Conservation (phyloP, 2,797 vertebrate species). For the Sorex maritimensis region DNA sequence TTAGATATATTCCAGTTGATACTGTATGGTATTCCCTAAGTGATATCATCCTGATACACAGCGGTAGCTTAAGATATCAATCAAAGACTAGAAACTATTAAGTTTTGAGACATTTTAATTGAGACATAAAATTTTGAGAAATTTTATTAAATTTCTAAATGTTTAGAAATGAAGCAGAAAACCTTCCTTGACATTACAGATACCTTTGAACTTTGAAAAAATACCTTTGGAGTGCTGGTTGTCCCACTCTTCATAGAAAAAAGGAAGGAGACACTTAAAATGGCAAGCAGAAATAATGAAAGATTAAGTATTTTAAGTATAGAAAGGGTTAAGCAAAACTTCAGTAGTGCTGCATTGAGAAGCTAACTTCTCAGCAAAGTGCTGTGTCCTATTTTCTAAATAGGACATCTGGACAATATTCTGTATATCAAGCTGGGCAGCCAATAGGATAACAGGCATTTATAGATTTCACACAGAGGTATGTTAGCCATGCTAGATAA, state of each 20-base stretch:
- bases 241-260: not conserved
- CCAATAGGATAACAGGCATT: slow-evolving; percentile 63
- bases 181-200: not conserved
- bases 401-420: slow-evolving; percentile 82
- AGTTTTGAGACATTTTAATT: not conserved
- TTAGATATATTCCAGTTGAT: not conserved
- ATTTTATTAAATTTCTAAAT: not conserved
- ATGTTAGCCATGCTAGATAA: not conserved
- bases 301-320: not conserved
- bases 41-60: not conserved
- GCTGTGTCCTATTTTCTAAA: slow-evolving; percentile 83
- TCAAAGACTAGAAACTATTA: not conserved
- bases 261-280: not conserved
- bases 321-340: slow-evolving; percentile 58
- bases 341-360: slow-evolving; percentile 77
- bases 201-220: slow-evolving; percentile 31
- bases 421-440: slow-evolving; percentile 80
- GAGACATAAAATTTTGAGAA: too few species aligned
- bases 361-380: slow-evolving; percentile 77
- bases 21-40: not conserved
- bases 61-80: not conserved
- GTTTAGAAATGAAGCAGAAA: slow-evolving; percentile 17
- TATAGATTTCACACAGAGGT: not conserved
- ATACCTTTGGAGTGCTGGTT: slow-evolving; percentile 1
- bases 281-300: not conserved